These are phyloP conservation scores for Myanophis thanlyinensis DNA, from an alignment of 2,113 vertebrate species.

Conservation along the genomic window DNA sequence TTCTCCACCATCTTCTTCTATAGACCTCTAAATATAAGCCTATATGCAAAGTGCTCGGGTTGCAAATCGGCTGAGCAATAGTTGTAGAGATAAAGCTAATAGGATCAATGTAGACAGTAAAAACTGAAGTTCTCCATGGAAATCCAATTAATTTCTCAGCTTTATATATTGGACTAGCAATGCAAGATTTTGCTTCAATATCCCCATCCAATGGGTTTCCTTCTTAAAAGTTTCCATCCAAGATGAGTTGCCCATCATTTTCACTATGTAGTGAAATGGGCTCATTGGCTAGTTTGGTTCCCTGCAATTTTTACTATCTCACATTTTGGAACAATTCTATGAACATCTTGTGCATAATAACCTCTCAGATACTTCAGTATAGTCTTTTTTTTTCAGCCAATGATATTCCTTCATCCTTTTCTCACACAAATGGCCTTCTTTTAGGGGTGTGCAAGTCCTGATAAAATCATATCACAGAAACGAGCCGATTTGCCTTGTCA, in stretches of 20 bases:
- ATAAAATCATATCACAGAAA: neutral
- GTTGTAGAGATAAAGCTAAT: neutral
- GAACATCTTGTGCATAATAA: neutral
- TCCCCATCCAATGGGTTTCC: neutral
- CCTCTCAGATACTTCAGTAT: neutral
- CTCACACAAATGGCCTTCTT: neutral
- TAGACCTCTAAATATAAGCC: neutral
- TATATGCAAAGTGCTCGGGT: neutral
- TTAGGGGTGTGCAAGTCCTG: neutral
- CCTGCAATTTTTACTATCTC: neutral
- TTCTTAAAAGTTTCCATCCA: neutral
- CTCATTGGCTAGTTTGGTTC: neutral
- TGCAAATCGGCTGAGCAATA: neutral
- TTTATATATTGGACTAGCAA: neutral
- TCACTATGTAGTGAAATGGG: neutral
- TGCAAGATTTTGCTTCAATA: neutral
- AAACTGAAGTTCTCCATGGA: neutral
- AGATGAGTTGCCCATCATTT: neutral
- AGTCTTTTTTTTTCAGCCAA: neutral
- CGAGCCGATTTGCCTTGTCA: neutral
- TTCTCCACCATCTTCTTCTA: too few species aligned
- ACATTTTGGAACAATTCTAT: neutral
- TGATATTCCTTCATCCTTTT: neutral
- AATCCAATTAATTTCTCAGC: neutral
- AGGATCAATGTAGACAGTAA: neutral